Conservation (phyloP, 1,140 invertebrate genomes). For the Drosophila dunni region DNA sequence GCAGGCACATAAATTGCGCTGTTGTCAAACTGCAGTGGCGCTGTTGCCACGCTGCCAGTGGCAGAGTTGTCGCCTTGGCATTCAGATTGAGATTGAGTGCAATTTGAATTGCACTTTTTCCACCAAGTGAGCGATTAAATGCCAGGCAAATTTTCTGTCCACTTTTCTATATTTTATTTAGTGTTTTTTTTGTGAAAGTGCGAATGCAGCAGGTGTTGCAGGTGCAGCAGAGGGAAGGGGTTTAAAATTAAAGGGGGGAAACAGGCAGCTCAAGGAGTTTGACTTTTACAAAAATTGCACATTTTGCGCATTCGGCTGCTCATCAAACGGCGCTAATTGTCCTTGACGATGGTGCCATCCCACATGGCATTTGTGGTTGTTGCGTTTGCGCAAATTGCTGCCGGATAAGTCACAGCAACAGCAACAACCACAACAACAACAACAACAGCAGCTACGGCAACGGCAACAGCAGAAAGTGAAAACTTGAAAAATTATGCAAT, state of each 20-base stretch:
- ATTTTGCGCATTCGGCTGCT: constrained; percentile 32
- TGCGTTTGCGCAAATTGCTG: constrained; percentile 72
- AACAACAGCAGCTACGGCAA: constrained; percentile 34
- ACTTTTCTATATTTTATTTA: not conserved
- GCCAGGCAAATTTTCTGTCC: constrained; percentile 58
- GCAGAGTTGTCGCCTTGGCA: constrained; percentile 36
- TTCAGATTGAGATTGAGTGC: constrained; percentile 71
- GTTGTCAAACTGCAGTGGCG: not conserved
- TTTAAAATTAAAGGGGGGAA: not conserved
- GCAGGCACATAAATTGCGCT: constrained; percentile 60
- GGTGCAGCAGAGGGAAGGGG: not conserved
- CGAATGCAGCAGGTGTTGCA: constrained; percentile 45
- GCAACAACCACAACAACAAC: constrained; percentile 8
- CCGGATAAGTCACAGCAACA: constrained; percentile 59
- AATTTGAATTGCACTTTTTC: constrained; percentile 56
- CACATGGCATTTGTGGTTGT: constrained; percentile 70
- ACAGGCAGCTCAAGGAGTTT: constrained; percentile 15
- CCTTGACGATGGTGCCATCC: constrained; percentile 65
- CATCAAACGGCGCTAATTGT: constrained; percentile 77
- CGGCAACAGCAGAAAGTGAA: constrained; percentile 65
- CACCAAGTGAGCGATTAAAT: constrained; percentile 67
- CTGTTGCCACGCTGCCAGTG: constrained; percentile 23
- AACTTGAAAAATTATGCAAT: constrained; percentile 82
- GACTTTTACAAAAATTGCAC: not conserved
- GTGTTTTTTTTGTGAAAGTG: constrained; percentile 68